A percentile compares a stretch with the other conserved stretches of the same genome.
These are phyloP conservation scores for Anticlea derivata DNA, from an alignment of 2,888 invertebrate genomes.

Conservation along the genomic window DNA sequence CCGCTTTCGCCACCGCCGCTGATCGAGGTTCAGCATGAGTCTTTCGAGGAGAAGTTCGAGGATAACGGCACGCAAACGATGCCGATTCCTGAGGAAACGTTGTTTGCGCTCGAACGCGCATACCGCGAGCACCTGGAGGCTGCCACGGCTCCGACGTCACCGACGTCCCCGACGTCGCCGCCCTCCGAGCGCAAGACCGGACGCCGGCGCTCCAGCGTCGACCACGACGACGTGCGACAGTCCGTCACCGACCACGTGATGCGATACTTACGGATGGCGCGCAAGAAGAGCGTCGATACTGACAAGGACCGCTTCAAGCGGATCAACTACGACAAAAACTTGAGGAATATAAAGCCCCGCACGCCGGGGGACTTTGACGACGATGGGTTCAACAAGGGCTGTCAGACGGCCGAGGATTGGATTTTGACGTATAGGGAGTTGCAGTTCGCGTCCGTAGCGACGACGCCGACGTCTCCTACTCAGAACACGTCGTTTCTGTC, in stretches of 20 bases:
- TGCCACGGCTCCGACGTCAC: conserved; percentile 54
- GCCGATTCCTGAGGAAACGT: conserved; percentile 81
- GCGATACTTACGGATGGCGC: conserved; percentile 92
- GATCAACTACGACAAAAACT: conserved; percentile 93
- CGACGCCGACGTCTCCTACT: conserved; percentile 78
- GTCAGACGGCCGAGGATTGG: conserved; percentile 92
- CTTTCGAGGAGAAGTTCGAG: conserved; percentile 78
- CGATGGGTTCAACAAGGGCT: conserved; percentile 89
- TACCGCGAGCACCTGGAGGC: conserved; percentile 73
- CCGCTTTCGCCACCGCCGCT: conserved; percentile 86
- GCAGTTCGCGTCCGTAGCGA: conserved; percentile 64
- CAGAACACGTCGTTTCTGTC: conserved; percentile 79
- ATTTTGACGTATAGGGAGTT: conserved; percentile 78
- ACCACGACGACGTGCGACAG: conserved; percentile 93
- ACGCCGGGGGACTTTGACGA: conserved; percentile 91
- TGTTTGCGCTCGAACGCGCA: conserved; percentile 77
- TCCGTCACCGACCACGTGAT: conserved; percentile 95
- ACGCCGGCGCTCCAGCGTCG: conserved; percentile 90
- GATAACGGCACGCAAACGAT: conserved; percentile 86
- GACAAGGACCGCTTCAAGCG: conserved; percentile 93
- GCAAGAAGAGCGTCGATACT: conserved; percentile 93
- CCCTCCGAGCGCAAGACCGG: conserved; percentile 65
- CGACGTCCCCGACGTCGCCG: conserved; percentile 69
- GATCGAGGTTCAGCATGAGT: conserved; percentile 87
- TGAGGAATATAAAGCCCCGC: conserved; percentile 92